Evolutionary conservation across 2,113 vertebrate species (phyloP), one percentile per base, ranked within the genome.

Genomic region (Motacilla alba): DNA sequence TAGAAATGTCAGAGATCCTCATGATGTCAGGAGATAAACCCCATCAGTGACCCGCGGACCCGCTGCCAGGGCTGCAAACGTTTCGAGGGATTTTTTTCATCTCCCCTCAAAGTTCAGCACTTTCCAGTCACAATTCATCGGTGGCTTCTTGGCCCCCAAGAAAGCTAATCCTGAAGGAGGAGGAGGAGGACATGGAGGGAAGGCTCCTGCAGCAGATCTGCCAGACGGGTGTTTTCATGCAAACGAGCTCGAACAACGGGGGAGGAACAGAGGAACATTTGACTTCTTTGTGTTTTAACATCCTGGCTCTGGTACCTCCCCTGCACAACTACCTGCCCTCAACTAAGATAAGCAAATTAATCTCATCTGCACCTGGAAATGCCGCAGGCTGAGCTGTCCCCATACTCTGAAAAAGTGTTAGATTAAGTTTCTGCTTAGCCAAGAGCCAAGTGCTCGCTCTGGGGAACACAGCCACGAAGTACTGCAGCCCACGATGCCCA

Each of bases 21-120:
- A 69, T 93, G 97, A 95, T 95, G 95, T 96, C 95, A 96, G 77
- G 59, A 90, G 95, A 97, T 84, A 92, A 97, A 95, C 76, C 95
- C 76, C 74, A 35, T 7, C 41, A 52, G 72, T 1, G 53, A 84
- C 79, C 69, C 83, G 6, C 8, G 1, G 35, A 66, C 2, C 1
- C 0, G 5, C 59, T 82, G 94, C 88, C 84, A 69, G 92, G 63
- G 39, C 67, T 1, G 10, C 85, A 81, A 89, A 89, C 9, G 35
- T n/a, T 90, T 66, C 2, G 0, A 80, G 60, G 44, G 60, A 47
- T 28, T 53, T 62, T 50, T 77, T 87, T 64, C 56, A 68, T 62
- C 79, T 79, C 53, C 52, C 41, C 79, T 83, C 79, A 20, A 86
- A 89, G 76, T 81, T 95, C 79, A 64, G 80, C 0, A 1, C 43